A percentile compares a stretch with the other conserved stretches of the same genome.
Evolutionary conservation across 2,113 vertebrate genomes (phyloP).

Genomic region (Sylvietta virens): DNA sequence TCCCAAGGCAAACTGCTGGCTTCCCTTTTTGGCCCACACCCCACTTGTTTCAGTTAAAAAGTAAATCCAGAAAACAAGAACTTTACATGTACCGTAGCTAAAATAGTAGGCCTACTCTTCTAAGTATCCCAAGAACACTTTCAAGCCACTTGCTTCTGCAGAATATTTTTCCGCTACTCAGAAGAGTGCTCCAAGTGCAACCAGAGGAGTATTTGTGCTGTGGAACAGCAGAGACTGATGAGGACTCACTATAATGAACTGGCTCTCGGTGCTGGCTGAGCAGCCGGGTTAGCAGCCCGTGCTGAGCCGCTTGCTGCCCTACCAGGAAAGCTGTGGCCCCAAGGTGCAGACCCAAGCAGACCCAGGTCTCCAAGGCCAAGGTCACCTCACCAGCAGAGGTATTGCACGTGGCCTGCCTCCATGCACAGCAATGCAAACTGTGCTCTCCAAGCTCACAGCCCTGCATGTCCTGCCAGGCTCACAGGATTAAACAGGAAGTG

Average conservation of each 20-base stretch:
- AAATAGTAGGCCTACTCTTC: background rate
- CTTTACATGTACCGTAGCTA: background rate
- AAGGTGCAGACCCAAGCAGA: background rate
- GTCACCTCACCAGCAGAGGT: background rate
- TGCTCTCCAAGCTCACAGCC: background rate
- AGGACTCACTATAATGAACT: background rate
- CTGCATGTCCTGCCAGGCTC: background rate
- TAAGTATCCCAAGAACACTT: background rate
- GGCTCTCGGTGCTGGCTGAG: rapidly evolving
- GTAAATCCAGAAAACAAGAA: background rate
- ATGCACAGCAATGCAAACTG: background rate
- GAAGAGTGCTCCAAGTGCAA: background rate
- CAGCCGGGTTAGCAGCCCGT: rapidly evolving
- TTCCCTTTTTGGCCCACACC: background rate
- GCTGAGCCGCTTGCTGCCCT: rapidly evolving
- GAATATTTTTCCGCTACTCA: background rate
- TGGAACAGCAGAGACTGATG: background rate
- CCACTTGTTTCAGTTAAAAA: background rate
- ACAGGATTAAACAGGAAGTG: rapidly evolving
- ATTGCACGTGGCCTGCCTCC: rapidly evolving
- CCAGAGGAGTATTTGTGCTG: background rate
- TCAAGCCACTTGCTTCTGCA: background rate
- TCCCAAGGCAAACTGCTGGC: background rate
- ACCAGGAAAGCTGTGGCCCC: background rate
- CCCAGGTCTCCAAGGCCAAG: rapidly evolving